phyloP scores from a whole-genome alignment of 2,888 invertebrate species.

The Acleris laterana region DNA sequence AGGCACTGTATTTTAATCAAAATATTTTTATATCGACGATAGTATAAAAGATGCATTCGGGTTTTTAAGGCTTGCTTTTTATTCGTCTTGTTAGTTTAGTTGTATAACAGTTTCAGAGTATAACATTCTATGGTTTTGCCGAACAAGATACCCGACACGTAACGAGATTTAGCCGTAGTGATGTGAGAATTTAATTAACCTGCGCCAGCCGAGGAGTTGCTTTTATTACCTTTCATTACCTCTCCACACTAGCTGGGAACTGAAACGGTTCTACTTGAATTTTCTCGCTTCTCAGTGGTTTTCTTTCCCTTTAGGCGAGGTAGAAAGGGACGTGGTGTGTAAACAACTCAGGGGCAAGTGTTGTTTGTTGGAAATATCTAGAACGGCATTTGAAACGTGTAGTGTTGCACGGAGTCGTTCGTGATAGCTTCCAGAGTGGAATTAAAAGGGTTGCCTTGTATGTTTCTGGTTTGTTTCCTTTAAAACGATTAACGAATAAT shows the following conservation, averaged over 20 bases:
- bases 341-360: too few relatives aligned
- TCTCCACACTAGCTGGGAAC: slow-evolving; percentile 38
- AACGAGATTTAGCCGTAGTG: slow-evolving; percentile 45
- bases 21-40: too few relatives aligned
- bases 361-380: slow-evolving; percentile 14
- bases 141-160: slow-evolving; percentile 35
- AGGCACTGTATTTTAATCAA: too few relatives aligned
- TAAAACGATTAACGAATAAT: neutral
- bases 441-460: neutral
- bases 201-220: slow-evolving; percentile 39
- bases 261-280: neutral
- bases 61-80: too few relatives aligned
- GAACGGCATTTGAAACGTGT: slow-evolving; percentile 13
- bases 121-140: slow-evolving; percentile 37
- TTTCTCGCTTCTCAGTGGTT: too few relatives aligned
- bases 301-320: too few relatives aligned
- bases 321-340: too few relatives aligned
- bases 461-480: neutral
- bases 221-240: slow-evolving; percentile 62
- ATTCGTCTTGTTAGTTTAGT: neutral
- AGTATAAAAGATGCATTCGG: too few relatives aligned
- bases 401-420: neutral
- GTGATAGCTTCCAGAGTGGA: slow-evolving; percentile 3
- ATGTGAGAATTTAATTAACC: slow-evolving; percentile 70
- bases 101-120: neutral